Evolutionary conservation across 1,140 invertebrate species (phyloP), one percentile per base, ranked within the genome.

Genomic region (Heliconius congener): DNA sequence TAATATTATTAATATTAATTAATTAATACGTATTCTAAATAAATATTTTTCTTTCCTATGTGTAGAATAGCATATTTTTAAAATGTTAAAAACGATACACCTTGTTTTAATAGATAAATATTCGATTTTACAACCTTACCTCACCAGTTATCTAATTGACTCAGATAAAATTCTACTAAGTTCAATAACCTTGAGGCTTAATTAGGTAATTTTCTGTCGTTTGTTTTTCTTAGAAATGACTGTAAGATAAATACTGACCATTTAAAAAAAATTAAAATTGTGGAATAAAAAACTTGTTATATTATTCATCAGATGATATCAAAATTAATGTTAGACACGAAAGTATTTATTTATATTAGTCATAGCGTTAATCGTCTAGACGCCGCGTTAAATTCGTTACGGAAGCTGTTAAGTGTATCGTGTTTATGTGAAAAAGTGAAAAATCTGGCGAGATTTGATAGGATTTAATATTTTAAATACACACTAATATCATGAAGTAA

Each of bases 271-370:
- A 30, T 2, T 1, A 0, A 30, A 30, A 30, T 2, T 16, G 42
- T 46, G 11, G 8, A 27, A 11, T 8, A 60, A 8, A 13, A 66
- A 66, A 30, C 55, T 57, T 57, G 60, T 66, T 66, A 66, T 66
- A 66, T 5, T 66, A 66, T 16, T 66, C 60, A 66, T 66, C 27
- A 66, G 27, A 66, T 30, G 60, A 66, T 66, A 30, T 66, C 13
- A 66, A 66, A 66, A 66, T 66, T 30, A 66, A 30, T 13, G 60
- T 30, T 30, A 30, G 27, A 66, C 23, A 66, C 27, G 60, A 66
- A 66, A 66, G 60, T 66, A 66, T 66, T 66, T 66, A 30, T 66
- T 66, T 66, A 66, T 66, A 30, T 66, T 66, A 66, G 23, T 66
- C 60, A 30, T 30, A 66, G 23, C 60, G 60, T 66, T 66, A 66